A percentile compares a stretch with the other conserved stretches of the same genome.
Evolutionary conservation across 2,888 invertebrate species (phyloP).

Genomic region (Synergus laeviventris): DNA sequence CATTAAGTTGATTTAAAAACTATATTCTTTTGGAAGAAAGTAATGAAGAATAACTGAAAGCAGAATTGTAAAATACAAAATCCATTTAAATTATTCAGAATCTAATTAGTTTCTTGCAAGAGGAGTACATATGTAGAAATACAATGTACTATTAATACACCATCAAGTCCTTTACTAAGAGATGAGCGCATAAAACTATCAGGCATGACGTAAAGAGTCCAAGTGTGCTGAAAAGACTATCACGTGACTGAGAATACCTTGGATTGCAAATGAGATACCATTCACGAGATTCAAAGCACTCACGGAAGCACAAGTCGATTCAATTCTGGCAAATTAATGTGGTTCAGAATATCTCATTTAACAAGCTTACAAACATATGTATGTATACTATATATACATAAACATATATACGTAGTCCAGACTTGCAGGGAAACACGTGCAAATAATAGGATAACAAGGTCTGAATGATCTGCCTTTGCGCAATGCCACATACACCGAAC

Average conservation of each 20-base stretch:
- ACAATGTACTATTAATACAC: not conserved
- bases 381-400: not conserved
- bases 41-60: not conserved
- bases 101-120: not conserved
- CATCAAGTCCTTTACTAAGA: not conserved
- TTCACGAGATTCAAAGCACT: conserved; percentile 57
- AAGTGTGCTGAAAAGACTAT: conserved; percentile 45
- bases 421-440: not conserved
- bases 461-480: conserved; percentile 10
- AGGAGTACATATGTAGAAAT: not conserved
- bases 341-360: conserved; percentile 61
- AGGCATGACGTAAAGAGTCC: conserved; percentile 56
- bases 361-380: not conserved
- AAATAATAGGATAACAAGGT: not conserved
- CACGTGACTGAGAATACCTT: conserved; percentile 38
- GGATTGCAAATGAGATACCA: conserved; percentile 63
- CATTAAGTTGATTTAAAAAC: not conserved
- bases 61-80: not conserved
- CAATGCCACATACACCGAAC: not conserved
- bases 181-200: conserved; percentile 20
- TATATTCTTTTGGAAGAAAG: not conserved
- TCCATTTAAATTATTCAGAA: not conserved
- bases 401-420: not conserved
- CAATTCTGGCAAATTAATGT: conserved; percentile 67
- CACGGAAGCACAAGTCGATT: conserved; percentile 61